Evolutionary conservation across 1,140 invertebrate genomes (phyloP), one percentile per base, ranked within the genome.

Genomic region (Tetraneura akinire): DNA sequence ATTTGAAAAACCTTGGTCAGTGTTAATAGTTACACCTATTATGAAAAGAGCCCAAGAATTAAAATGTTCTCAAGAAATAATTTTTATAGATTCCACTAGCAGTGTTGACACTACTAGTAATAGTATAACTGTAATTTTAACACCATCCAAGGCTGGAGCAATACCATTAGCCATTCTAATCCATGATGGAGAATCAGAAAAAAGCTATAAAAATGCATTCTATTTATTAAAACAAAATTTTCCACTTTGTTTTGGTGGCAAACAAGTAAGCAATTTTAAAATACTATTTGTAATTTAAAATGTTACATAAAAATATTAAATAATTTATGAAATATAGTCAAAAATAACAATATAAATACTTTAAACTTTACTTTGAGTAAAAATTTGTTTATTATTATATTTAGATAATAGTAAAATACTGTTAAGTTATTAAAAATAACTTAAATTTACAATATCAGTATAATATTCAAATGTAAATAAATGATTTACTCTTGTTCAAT

Each of bases 61-160:
- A 6, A 11, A 21, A 66, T 37, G 6, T 16, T 37, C 29, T 18
- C 32, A 47, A 11, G n/a, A 47, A 68, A 42, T 66, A 6, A 68
- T 68, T 47, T 68, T 64, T 64, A 14, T 64, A 37, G 60, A 37
- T n/a, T 64, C 14, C 0, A 64, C 26, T 37, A 64, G 60, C 18
- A 64, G 60, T 37, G 60, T 64, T 3, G 29, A 16, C 84, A 0
- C 23, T 10, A 60, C 57, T 60, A 66, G 62, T 32, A 37, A 66
- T 66, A 66, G 16, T 13, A 66, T 37, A 66, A 66, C 26, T 3
- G 62, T 29, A 37, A 66, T 66, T 21, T 32, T 66, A 60, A 60
- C 57, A 29, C 57, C 57, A 60, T 60, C 57, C 23, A 60, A 29
- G 13, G 57, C 57, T 60, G 23, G 57, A 60, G 57, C 57, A 4